These are phyloP conservation scores for Parthenolecanium corni DNA, from an alignment of 2,888 invertebrate species.

Conservation along the genomic window DNA sequence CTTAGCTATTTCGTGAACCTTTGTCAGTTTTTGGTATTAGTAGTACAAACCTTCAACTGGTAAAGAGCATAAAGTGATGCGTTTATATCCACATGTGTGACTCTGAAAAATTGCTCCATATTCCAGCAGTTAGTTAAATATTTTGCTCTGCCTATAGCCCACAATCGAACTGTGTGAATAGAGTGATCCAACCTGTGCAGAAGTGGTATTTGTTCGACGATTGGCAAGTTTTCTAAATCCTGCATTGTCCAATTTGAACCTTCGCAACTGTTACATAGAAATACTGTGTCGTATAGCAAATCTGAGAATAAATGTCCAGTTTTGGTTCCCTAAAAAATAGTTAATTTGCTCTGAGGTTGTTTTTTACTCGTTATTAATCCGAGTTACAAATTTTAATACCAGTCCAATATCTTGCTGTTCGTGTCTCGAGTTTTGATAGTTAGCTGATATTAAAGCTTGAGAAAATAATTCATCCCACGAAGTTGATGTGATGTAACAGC, in stretches of 20 bases:
- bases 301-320: conserved; percentile 51
- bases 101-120: conserved; percentile 56
- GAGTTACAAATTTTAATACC: conserved; percentile 27
- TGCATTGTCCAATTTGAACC: conserved; percentile 60
- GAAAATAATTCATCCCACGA: conserved; percentile 63
- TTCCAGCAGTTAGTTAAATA: conserved; percentile 62
- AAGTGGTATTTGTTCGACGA: conserved; percentile 72
- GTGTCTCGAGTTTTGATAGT: conserved; percentile 36
- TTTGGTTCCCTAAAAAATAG: conserved; percentile 43
- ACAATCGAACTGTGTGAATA: conserved; percentile 63
- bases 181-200: conserved; percentile 49
- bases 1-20: too few species aligned
- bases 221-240: conserved; percentile 48
- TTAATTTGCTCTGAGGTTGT: not conserved
- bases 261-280: conserved; percentile 62
- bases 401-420: conserved; percentile 31
- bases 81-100: conserved; percentile 39
- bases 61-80: conserved; percentile 39
- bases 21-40: too few species aligned
- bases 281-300: conserved; percentile 56
- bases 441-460: conserved; percentile 43
- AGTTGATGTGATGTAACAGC: conserved; percentile 65
- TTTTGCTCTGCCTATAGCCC: conserved; percentile 62
- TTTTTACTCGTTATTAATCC: not conserved
- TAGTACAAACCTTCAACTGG: conserved; percentile 38